phyloP scores from a whole-genome alignment of 1,140 invertebrate genomes.

The Hylaeus anthracinus region DNA sequence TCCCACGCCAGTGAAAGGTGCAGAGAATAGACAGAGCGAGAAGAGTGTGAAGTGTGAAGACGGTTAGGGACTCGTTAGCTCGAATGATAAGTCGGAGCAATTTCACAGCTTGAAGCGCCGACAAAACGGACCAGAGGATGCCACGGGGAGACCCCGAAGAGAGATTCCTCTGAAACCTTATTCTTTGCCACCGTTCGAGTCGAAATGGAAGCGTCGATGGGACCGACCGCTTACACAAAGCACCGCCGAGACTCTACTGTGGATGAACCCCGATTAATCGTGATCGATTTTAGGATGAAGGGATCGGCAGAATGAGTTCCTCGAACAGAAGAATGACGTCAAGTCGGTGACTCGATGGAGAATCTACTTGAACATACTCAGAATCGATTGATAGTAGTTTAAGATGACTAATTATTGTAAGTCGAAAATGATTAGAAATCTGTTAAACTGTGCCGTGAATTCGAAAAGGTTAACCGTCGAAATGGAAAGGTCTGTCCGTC shows the following conservation, averaged over 20 bases:
- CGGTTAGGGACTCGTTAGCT: constrained; percentile 77
- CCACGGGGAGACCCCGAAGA: constrained; percentile 32
- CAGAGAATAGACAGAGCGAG: constrained; percentile 62
- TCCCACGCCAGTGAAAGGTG: constrained; percentile 63
- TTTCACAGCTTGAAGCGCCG: constrained; percentile 72
- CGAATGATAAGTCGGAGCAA: constrained; percentile 79
- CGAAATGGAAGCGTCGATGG: constrained; percentile 42
- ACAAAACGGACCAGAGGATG: constrained; percentile 65
- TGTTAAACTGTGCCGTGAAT: too few relatives aligned
- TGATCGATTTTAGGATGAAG: not conserved
- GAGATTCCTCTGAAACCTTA: constrained; percentile 41
- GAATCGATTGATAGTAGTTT: too few relatives aligned
- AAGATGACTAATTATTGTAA: too few relatives aligned
- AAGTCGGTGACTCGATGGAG: not conserved
- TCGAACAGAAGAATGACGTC: not conserved
- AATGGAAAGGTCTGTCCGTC: not conserved
- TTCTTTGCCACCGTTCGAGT: constrained; percentile 53
- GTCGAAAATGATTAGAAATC: too few relatives aligned
- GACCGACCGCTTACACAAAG: constrained; percentile 32
- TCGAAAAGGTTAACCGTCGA: not conserved
- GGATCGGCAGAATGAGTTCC: not conserved
- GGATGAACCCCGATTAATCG: constrained; percentile 21
- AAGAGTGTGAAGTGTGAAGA: constrained; percentile 73
- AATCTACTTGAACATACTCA: too few relatives aligned
- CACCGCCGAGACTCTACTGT: not conserved